Base-by-base conservation (phyloP, 1,140 invertebrate genomes). In the Bombus confusus region DNA sequence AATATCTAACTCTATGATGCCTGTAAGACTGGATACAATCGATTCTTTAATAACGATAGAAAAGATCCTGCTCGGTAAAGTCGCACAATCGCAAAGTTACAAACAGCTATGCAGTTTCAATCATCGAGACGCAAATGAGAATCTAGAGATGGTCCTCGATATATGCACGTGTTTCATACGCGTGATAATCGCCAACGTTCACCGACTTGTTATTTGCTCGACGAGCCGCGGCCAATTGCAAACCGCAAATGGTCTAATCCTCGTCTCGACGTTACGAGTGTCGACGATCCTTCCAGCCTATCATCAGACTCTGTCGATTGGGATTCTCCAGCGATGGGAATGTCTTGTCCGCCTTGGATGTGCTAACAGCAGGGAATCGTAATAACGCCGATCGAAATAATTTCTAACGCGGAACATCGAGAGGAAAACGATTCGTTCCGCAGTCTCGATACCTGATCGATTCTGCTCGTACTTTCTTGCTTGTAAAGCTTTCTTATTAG, bases 181-280 rank as follows among this genome's bases (percentile, higher is more conserved):
- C n/a, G 74, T 28, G 74, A 83, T 83, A 83, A 83, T 83, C 74
- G 74, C 74, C 64, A 34, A 6, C 37, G 64, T 78, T 83, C 81
- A 57, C 81, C 59, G 74, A 57, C 74, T 83, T 78, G 81, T 83
- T 83, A 83, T 83, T 83, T 83, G 81, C 74, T 69, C 64, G 74
- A 83, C 81, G 81, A 83, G 81, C 81, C 81, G 81, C 74, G 74
- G 81, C 81, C 81, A 83, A 83, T 83, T 78, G 81, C 43, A 78
- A 78, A 78, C 81, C 74, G 74, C 81, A 78, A 64, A 83, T 78
- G 81, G 81, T 78, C 81, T 83, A 83, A 77, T 78, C 81, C 74
- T 22, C 81, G 81, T 68, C 74, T 78, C 59, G 64, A 8, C 39
- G 41, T 76, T 83, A 39, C 73, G 41, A 76, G 59, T 15, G 5